phyloP scores from a whole-genome alignment of 1,140 invertebrate species.

The Dermatophagoides farinae region DNA sequence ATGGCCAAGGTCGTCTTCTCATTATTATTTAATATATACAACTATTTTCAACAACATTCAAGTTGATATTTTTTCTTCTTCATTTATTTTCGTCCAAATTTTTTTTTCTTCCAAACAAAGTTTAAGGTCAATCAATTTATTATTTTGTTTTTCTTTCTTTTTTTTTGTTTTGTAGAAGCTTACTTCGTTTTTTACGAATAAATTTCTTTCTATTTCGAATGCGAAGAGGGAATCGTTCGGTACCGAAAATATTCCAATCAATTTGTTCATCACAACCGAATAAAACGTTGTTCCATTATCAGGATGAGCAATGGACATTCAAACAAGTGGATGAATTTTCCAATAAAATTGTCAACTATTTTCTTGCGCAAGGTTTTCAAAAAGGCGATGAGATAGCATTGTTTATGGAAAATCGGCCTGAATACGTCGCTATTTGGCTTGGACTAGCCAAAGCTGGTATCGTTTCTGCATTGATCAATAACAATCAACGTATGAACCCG shows the following conservation, averaged over 20 bases:
- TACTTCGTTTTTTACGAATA: conserved; percentile 11
- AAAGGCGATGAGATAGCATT: conserved; percentile 59
- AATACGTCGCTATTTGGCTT: conserved; percentile 66
- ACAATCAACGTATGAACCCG: conserved; percentile 20
- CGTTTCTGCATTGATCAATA: conserved; percentile 23
- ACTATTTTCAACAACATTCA: no score
- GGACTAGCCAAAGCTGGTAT: conserved; percentile 36
- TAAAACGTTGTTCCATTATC: conserved; percentile 52
- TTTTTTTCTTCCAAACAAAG: no score
- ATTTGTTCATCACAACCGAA: conserved; percentile 49
- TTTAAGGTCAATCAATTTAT: background rate
- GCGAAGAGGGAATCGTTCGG: conserved; percentile 32
- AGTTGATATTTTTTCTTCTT: no score
- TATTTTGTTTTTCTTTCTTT: background rate
- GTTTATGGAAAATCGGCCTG: conserved; percentile 58
- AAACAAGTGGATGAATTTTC: conserved; percentile 44
- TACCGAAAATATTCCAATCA: conserved; percentile 49
- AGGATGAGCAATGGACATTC: conserved; percentile 61
- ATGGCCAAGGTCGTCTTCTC: no score
- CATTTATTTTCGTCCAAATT: no score
- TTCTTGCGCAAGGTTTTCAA: conserved; percentile 41
- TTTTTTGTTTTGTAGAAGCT: background rate
- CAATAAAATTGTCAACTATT: conserved; percentile 54
- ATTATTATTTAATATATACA: no score
- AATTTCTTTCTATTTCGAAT: conserved; percentile 9